Evolutionary conservation across 2,888 invertebrate genomes (phyloP).

Genomic region (Sarcophaga variegata): DNA sequence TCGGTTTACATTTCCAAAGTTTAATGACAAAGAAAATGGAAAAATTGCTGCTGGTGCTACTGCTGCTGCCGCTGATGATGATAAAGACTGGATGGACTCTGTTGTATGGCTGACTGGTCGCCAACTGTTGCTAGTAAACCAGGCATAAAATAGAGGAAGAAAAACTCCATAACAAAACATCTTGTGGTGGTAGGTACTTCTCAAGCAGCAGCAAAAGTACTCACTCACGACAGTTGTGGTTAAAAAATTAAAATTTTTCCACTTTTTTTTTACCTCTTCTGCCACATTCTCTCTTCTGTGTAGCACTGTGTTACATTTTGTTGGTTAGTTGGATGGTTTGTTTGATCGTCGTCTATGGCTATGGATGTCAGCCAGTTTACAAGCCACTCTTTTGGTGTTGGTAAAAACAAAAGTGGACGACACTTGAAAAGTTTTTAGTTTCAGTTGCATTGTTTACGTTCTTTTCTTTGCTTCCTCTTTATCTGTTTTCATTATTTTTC

Average conservation of each 20-base stretch:
- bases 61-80: not conserved
- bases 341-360: no score
- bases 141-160: conserved; percentile 39
- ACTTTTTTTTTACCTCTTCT: not conserved
- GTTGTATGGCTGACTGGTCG: not conserved
- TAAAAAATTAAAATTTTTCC: conserved; percentile 1
- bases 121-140: conserved; percentile 27
- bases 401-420: conserved; percentile 53
- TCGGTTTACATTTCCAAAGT: conserved; percentile 32
- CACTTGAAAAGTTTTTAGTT: conserved; percentile 44
- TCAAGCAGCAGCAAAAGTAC: conserved; percentile 13
- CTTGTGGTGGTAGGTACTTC: not conserved
- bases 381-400: not conserved
- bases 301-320: not conserved
- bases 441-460: not conserved
- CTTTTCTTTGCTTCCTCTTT: conserved; percentile 5
- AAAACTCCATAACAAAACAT: conserved; percentile 16
- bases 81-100: not conserved
- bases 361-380: not conserved
- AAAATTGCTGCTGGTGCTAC: conserved; percentile 19
- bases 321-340: not conserved
- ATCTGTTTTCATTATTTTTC: not conserved
- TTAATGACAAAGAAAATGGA: conserved; percentile 23
- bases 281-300: not conserved
- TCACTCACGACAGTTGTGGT: conserved; percentile 49